Percentiles rank a stretch among this genome's conserved stretches.
Conservation (phyloP, 2,888 invertebrate species). For the Hydrotaea diabolus region DNA sequence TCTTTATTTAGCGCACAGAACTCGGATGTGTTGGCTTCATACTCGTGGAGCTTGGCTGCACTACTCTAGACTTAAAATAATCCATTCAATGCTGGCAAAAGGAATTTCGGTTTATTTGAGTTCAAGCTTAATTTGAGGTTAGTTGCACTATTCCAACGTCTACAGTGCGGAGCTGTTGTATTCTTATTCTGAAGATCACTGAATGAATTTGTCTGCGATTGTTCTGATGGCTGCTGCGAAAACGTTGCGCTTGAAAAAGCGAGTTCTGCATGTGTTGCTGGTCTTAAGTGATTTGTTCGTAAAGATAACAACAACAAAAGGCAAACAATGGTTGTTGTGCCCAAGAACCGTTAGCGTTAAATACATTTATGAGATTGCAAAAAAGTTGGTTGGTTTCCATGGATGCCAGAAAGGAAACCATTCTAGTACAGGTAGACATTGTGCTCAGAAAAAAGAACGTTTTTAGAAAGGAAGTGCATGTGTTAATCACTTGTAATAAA, state of each 20-base stretch:
- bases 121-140: slow-evolving; percentile 52
- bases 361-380: slow-evolving; percentile 25
- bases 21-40: not conserved
- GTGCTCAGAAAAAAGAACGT: not conserved
- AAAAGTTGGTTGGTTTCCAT: not conserved
- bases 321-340: slow-evolving; percentile 18
- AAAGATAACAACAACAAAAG: slow-evolving; percentile 7
- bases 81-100: not conserved
- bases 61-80: not conserved
- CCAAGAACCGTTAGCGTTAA: slow-evolving; percentile 36
- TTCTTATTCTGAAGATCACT: not conserved
- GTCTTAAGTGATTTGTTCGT: slow-evolving; percentile 15
- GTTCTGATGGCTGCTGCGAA: not conserved
- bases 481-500: not conserved
- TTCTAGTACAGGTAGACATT: not conserved
- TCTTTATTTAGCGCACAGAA: too few species aligned
- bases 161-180: not conserved
- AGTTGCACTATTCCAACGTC: not conserved
- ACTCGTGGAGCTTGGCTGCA: not conserved
- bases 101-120: slow-evolving; percentile 47
- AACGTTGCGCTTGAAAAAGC: not conserved
- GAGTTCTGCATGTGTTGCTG: not conserved
- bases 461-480: slow-evolving; percentile 24
- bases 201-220: not conserved
- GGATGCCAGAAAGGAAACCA: not conserved